phyloP scores from a whole-genome alignment of 2,113 vertebrate species.

The Hyaena hyaena region DNA sequence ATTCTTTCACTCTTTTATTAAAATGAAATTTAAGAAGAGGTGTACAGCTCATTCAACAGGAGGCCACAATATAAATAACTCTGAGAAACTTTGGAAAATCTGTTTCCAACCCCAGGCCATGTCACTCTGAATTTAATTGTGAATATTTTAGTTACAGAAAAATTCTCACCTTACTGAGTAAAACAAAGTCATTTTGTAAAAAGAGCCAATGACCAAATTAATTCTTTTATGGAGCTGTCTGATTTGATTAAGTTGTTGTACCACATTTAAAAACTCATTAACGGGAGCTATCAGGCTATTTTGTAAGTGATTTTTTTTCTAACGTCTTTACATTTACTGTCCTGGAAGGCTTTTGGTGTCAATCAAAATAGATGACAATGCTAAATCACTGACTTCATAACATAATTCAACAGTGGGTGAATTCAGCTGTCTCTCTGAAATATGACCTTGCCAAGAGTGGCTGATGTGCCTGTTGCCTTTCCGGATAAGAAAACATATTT shows the following conservation, averaged over 20 bases:
- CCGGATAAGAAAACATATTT: conserved; percentile 69
- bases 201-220: conserved; percentile 73
- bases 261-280: conserved; percentile 76
- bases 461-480: conserved; percentile 60
- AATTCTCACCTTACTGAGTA: conserved; percentile 67
- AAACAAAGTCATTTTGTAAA: conserved; percentile 78
- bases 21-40: not conserved
- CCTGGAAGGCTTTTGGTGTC: conserved; percentile 76
- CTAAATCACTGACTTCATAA: conserved; percentile 65
- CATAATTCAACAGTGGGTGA: conserved; percentile 61
- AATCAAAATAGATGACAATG: conserved; percentile 76
- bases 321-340: conserved; percentile 63
- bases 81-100: not conserved
- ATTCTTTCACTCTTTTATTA: not conserved
- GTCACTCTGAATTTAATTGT: conserved; percentile 46
- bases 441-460: conserved; percentile 47
- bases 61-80: conserved; percentile 12
- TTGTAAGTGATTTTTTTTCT: conserved; percentile 61
- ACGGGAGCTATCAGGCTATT: conserved; percentile 66
- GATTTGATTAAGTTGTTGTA: conserved; percentile 77
- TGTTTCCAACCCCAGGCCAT: not conserved
- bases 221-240: conserved; percentile 78
- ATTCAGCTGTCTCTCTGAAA: conserved; percentile 73
- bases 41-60: not conserved
- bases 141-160: conserved; percentile 64